These are phyloP conservation scores for Sciurus niger DNA, from an alignment of 2,113 vertebrate species.

Conservation along the genomic window DNA sequence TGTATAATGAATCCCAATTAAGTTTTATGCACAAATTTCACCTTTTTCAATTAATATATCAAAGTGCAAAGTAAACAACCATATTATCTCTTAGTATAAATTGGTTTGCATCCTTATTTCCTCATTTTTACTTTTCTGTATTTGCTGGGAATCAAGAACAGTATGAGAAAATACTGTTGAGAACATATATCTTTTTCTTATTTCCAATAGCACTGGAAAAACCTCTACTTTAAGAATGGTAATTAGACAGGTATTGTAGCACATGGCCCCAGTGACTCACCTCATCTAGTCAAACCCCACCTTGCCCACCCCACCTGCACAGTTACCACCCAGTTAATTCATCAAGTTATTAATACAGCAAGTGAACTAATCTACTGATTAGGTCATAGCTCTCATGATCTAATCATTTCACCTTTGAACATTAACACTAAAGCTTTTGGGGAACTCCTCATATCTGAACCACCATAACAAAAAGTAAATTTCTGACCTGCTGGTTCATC, in stretches of 20 bases:
- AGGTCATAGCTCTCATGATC: no score
- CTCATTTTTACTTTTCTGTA: neutral
- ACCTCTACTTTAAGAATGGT: neutral
- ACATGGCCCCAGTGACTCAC: no score
- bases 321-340: no score
- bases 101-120: neutral
- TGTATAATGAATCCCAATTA: neutral
- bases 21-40: neutral
- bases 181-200: neutral
- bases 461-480: neutral
- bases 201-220: neutral
- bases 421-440: no score
- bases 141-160: neutral
- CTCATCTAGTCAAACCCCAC: no score
- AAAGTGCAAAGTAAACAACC: neutral
- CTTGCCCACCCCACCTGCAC: no score
- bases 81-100: constrained; percentile 3
- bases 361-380: neutral
- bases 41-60: neutral
- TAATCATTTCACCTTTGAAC: no score
- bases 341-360: neutral
- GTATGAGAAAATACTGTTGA: neutral
- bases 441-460: no score
- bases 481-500: neutral
- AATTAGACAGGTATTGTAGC: no score